These are phyloP conservation scores for Heliothis peltigera DNA, from an alignment of 2,888 invertebrate genomes.

Conservation along the genomic window DNA sequence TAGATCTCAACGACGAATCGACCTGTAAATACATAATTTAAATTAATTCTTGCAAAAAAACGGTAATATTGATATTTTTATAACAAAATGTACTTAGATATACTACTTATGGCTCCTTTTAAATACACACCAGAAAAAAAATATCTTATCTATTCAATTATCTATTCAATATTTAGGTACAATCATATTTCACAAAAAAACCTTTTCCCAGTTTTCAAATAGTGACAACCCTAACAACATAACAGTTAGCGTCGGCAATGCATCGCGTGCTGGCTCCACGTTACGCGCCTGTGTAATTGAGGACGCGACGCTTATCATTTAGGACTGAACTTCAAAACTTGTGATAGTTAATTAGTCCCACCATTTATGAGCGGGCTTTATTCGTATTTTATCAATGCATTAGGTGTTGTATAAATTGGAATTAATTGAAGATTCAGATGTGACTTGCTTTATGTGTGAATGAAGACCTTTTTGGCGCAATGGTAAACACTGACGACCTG, in stretches of 20 bases:
- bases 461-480: too few species aligned
- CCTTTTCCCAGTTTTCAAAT: neutral
- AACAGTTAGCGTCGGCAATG: constrained; percentile 63
- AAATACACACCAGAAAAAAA: too few species aligned
- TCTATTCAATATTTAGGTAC: too few species aligned
- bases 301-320: constrained; percentile 56
- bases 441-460: constrained; percentile 19
- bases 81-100: too few species aligned
- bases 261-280: constrained; percentile 57
- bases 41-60: too few species aligned
- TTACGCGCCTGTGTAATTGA: constrained; percentile 57
- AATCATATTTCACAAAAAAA: neutral
- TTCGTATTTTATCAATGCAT: constrained; percentile 44
- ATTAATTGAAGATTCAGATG: constrained; percentile 36
- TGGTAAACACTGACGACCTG: too few species aligned
- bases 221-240: constrained; percentile 43
- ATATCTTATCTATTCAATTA: too few species aligned
- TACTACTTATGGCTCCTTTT: too few species aligned
- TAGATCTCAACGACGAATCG: too few species aligned
- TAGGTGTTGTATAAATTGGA: constrained; percentile 30
- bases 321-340: constrained; percentile 42
- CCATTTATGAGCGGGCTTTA: constrained; percentile 43
- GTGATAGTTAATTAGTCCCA: constrained; percentile 48
- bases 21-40: too few species aligned
- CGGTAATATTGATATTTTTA: too few species aligned